Percentiles rank a stretch among this genome's conserved stretches.
Evolutionary conservation across 2,113 vertebrate species (phyloP).

Genomic region (Cardinalis cardinalis): DNA sequence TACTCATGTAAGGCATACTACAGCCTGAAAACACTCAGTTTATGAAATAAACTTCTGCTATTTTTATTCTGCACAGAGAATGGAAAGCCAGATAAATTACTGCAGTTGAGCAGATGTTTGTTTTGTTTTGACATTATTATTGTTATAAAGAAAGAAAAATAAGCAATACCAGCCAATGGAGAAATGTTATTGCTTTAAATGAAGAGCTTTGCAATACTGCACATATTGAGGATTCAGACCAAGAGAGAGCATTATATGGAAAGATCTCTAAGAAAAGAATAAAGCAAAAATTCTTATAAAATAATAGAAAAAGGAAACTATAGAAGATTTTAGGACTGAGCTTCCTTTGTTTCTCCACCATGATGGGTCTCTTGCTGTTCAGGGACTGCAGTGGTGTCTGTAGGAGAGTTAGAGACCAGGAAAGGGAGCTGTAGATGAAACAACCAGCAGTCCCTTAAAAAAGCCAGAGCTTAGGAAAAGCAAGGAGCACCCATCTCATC

Average conservation of each 20-base stretch:
- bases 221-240: not conserved
- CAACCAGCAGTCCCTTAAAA: not conserved
- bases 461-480: not conserved
- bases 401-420: not conserved
- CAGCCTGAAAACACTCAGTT: not conserved
- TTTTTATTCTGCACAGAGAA: constrained; percentile 5
- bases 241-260: not conserved
- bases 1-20: not conserved
- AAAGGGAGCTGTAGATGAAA: not conserved
- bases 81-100: constrained; percentile 28
- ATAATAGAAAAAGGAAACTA: not conserved
- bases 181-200: not conserved
- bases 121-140: constrained; percentile 8
- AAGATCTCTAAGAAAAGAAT: not conserved
- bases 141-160: not conserved
- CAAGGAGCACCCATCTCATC: not conserved
- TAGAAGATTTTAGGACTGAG: not conserved
- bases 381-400: not conserved
- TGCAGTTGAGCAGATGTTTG: not conserved
- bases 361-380: fast-evolving
- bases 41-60: constrained; percentile 24
- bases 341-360: not conserved
- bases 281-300: not conserved
- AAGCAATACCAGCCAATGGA: not conserved
- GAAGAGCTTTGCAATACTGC: not conserved